phyloP scores from a whole-genome alignment of 2,888 invertebrate species.

The Aspidiotus destructor region DNA sequence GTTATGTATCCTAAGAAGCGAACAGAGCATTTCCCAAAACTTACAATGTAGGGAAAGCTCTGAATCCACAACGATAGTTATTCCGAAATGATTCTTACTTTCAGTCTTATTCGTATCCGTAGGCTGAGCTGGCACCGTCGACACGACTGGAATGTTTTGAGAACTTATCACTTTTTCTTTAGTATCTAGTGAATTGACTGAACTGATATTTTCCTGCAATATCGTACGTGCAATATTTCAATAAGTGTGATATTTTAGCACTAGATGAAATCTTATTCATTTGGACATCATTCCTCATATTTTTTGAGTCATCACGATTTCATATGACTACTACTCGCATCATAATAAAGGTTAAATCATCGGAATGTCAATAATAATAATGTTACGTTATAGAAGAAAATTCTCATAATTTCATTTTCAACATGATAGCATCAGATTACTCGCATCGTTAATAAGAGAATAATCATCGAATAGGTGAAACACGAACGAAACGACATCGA shows the following conservation, averaged over 20 bases:
- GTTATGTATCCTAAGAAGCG: too few species aligned
- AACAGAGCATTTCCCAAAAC: too few species aligned
- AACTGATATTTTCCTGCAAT: conserved; percentile 15
- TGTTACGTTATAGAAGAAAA: too few species aligned
- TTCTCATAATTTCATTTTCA: background rate
- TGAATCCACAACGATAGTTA: too few species aligned
- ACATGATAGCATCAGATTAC: background rate
- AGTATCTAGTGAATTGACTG: background rate
- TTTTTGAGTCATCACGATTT: too few species aligned
- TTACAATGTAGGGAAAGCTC: too few species aligned
- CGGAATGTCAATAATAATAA: conserved; percentile 5
- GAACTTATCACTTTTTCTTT: conserved; percentile 10
- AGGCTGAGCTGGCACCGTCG: conserved; percentile 10
- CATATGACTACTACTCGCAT: conserved; percentile 31
- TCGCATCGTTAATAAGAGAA: background rate
- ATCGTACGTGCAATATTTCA: background rate
- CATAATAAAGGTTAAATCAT: conserved; percentile 20
- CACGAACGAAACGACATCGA: background rate
- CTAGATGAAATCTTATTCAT: too few species aligned
- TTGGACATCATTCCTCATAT: too few species aligned
- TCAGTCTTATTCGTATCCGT: conserved; percentile 19
- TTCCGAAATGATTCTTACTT: too few species aligned
- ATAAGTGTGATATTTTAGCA: too few species aligned
- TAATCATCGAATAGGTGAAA: background rate
- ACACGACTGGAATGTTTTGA: conserved; percentile 21